Base-by-base conservation (phyloP, 1,140 invertebrate species). In the Leptopilina clavipes region DNA sequence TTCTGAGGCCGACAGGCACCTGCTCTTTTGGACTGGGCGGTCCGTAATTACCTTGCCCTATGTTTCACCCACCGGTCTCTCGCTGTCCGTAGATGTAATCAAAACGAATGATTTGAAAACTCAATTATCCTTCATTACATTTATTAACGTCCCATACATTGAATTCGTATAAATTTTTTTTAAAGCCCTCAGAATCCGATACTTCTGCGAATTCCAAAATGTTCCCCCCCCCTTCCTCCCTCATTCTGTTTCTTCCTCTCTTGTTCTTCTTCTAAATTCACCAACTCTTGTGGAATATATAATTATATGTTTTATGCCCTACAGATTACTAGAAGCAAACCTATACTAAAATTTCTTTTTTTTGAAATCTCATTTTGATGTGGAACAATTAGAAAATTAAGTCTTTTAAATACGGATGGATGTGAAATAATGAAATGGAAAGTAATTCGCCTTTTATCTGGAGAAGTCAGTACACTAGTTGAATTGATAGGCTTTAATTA, bases 91-190 rank as follows among this genome's bases (percentile, higher is more conserved):
- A 86, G 85, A 89, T 89, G 86, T 87, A 89, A 89, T 89, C 88
- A n/a, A n/a, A 88, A 88, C 86, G 88, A 87, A 88, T 86, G 85
- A 89, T 89, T 88, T 87, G 88, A 89, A 89, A 89, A 89, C 88
- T 89, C 85, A 88, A 89, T 89, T 89, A 89, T 88, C 86, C 83
- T 81, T 87, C 82, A 89, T 88, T 87, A 89, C 87, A 82, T 86
- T 85, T 87, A 86, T 86, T 86, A 84, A 85, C 83, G 83, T 83
- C 56, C 56, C 22, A 31, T 59, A 59, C 56, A 25, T 59, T 59
- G 11, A 59, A 59, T 59, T 25, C 56, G 19, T 59, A 59, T 59
- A 59, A 25, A 59, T 59, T 59, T 59, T 59, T 6, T 22, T 19
- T 19, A 22, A 22, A 18, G 54, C 11, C 25, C 18, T 11, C 1